These are phyloP conservation scores for Diachasma alloeum DNA, from an alignment of 1,140 invertebrate species.

Conservation along the genomic window DNA sequence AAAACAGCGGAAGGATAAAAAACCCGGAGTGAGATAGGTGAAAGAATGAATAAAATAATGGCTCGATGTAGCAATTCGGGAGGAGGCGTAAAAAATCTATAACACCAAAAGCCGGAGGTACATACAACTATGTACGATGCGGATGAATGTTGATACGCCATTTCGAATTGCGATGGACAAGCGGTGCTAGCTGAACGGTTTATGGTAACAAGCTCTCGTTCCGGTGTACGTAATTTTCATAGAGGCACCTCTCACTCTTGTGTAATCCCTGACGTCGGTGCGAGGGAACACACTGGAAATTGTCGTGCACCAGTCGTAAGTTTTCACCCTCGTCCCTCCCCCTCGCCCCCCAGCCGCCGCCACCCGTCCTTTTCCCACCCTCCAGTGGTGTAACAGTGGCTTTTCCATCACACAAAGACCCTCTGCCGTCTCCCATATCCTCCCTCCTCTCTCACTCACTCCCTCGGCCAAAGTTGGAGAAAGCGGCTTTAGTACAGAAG, in stretches of 20 bases:
- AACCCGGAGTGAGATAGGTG: background rate
- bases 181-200: conserved; percentile 12
- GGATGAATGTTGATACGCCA: conserved; percentile 11
- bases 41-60: background rate
- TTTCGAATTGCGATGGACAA: conserved; percentile 17
- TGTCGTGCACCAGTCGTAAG: conserved; percentile 1
- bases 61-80: background rate
- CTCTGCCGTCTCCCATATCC: background rate
- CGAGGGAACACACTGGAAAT: background rate
- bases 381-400: background rate
- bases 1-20: background rate
- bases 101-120: background rate
- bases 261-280: conserved; percentile 12
- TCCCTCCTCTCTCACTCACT: background rate
- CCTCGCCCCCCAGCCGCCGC: background rate
- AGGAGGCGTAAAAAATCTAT: background rate
- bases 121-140: background rate
- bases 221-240: conserved; percentile 16
- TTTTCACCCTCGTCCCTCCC: too few relatives aligned
- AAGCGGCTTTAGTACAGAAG: background rate
- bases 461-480: background rate
- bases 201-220: conserved; percentile 13
- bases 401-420: conserved; percentile 5
- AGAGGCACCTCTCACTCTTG: background rate
- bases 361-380: background rate